These are phyloP conservation scores for Aulostomus chinensis DNA, from an alignment of 2,797 vertebrate genomes.

Conservation along the genomic window DNA sequence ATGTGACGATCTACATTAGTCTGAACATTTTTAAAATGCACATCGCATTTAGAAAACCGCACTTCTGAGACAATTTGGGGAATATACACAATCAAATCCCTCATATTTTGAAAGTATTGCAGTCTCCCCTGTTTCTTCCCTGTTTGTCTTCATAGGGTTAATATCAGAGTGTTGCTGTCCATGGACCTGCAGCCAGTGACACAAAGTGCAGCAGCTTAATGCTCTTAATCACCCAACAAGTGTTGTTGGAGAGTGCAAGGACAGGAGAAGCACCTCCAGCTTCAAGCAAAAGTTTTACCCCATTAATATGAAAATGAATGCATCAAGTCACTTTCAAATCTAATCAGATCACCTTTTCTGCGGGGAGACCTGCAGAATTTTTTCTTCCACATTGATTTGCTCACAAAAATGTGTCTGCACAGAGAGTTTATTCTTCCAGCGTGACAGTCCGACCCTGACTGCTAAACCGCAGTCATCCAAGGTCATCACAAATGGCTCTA, in stretches of 20 bases:
- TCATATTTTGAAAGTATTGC: no score
- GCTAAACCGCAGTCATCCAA: constrained; percentile 55
- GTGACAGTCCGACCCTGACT: constrained; percentile 28
- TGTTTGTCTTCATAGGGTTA: no score
- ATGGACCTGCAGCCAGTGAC: no score
- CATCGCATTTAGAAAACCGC: no score
- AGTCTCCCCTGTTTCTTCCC: no score
- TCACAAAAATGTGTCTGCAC: constrained; percentile 31
- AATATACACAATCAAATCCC: no score
- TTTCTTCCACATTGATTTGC: constrained; percentile 32
- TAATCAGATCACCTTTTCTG: constrained; percentile 24
- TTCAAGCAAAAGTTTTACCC: constrained; percentile 21
- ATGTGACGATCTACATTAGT: no score
- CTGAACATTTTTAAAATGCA: no score
- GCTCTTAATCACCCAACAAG: no score
- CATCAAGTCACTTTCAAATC: constrained; percentile 15
- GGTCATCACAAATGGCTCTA: constrained; percentile 61
- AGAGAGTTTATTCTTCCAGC: constrained; percentile 39
- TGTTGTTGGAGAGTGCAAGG: constrained; percentile 49
- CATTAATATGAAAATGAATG: constrained; percentile 45
- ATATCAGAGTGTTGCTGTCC: no score
- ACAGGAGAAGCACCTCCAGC: constrained; percentile 7
- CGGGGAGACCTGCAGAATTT: constrained; percentile 6
- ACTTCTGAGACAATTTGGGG: no score
- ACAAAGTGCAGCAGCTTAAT: no score